These are phyloP conservation scores for Chromobotia macracanthus DNA, from an alignment of 2,797 vertebrate species.

Conservation along the genomic window DNA sequence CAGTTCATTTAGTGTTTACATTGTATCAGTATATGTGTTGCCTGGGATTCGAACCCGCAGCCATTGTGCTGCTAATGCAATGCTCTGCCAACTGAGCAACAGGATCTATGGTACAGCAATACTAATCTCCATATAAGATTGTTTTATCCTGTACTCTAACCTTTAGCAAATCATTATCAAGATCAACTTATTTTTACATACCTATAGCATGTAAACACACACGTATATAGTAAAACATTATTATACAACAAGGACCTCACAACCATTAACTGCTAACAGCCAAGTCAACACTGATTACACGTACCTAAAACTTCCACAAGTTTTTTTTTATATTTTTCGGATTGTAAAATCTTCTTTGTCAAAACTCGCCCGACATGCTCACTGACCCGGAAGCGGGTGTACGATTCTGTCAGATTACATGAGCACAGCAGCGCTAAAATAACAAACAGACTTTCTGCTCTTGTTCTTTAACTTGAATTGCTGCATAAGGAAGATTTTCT, in stretches of 20 bases:
- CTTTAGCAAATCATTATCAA: not conserved
- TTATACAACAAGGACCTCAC: not conserved
- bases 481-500: conserved; percentile 17
- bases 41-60: no score
- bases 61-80: no score
- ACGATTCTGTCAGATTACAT: conserved; percentile 40
- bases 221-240: conserved; percentile 9
- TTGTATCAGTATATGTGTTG: no score
- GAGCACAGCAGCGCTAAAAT: conserved; percentile 44
- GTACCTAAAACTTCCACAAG: conserved; percentile 37
- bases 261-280: conserved; percentile 15
- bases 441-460: not conserved
- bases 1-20: no score
- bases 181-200: not conserved
- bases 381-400: conserved; percentile 22
- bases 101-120: not conserved
- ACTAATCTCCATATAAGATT: not conserved
- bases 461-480: conserved; percentile 27
- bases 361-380: conserved; percentile 25
- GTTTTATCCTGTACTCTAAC: not conserved
- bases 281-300: conserved; percentile 13
- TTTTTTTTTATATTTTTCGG: conserved; percentile 5
- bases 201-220: conserved; percentile 62
- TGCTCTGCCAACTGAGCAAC: no score
- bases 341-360: conserved; percentile 41